Percentiles rank a stretch among this genome's conserved stretches.
These are phyloP conservation scores for Odontothrips loti DNA, from an alignment of 2,888 invertebrate genomes.

Conservation along the genomic window DNA sequence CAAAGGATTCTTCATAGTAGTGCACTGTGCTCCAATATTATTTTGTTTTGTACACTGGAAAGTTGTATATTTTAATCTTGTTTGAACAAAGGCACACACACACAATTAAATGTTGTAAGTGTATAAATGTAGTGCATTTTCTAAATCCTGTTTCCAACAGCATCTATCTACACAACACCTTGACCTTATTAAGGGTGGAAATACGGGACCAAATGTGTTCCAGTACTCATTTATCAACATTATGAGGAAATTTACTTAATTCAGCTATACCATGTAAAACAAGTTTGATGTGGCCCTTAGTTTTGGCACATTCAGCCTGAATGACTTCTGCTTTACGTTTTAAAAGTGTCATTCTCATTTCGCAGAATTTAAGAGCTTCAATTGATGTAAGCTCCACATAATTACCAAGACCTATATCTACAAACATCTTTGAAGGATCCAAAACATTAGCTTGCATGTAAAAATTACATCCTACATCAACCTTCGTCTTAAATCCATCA, in stretches of 20 bases:
- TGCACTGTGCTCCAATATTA: no score
- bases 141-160: no score
- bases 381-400: slow-evolving; percentile 66
- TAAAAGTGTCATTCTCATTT: slow-evolving; percentile 62
- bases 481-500: slow-evolving; percentile 60
- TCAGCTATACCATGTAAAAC: slow-evolving; percentile 66
- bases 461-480: slow-evolving; percentile 80
- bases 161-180: no score
- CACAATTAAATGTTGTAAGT: no score
- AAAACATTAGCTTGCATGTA: slow-evolving; percentile 72
- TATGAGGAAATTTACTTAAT: slow-evolving; percentile 41
- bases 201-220: no score
- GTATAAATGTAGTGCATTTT: no score
- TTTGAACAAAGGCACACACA: no score
- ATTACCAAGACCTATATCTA: slow-evolving; percentile 71
- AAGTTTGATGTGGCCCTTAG: slow-evolving; percentile 74
- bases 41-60: no score
- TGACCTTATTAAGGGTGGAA: no score
- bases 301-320: slow-evolving; percentile 62
- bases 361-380: slow-evolving; percentile 68
- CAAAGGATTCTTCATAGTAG: no score
- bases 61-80: no score
- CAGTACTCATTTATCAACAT: neutral
- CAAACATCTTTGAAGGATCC: slow-evolving; percentile 61
- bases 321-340: slow-evolving; percentile 60